Conservation (phyloP, 2,113 vertebrate genomes). For the Seriola aureovittata region DNA sequence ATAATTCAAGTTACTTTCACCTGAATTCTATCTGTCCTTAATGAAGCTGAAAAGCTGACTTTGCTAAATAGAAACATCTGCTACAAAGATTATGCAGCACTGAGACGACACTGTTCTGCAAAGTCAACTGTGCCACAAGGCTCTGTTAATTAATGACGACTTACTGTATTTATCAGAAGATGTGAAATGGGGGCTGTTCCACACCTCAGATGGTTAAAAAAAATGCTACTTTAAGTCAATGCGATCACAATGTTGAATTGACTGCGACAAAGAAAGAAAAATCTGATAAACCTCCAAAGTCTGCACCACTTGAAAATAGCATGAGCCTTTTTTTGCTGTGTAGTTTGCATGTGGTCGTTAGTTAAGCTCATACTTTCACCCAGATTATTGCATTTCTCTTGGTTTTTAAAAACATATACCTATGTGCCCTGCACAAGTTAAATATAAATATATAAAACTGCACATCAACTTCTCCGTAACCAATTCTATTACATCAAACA, state of each 20-base stretch:
- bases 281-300: constrained; percentile 13
- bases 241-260: too few species aligned
- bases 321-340: background rate
- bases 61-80: constrained; percentile 57
- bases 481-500: background rate
- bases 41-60: constrained; percentile 52
- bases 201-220: background rate
- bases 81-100: constrained; percentile 35
- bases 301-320: constrained; percentile 18
- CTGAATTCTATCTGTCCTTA: constrained; percentile 41
- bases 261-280: constrained; percentile 11
- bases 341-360: background rate
- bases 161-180: constrained; percentile 9
- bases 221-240: background rate
- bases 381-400: background rate
- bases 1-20: constrained; percentile 29
- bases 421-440: background rate
- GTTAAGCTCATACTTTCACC: background rate
- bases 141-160: constrained; percentile 27
- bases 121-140: constrained; percentile 33
- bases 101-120: constrained; percentile 46
- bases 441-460: background rate
- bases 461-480: background rate
- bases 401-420: background rate
- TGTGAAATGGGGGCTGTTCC: constrained; percentile 6